Base-by-base conservation (phyloP, 2,888 invertebrate genomes). In the Epistrophe eligans region DNA sequence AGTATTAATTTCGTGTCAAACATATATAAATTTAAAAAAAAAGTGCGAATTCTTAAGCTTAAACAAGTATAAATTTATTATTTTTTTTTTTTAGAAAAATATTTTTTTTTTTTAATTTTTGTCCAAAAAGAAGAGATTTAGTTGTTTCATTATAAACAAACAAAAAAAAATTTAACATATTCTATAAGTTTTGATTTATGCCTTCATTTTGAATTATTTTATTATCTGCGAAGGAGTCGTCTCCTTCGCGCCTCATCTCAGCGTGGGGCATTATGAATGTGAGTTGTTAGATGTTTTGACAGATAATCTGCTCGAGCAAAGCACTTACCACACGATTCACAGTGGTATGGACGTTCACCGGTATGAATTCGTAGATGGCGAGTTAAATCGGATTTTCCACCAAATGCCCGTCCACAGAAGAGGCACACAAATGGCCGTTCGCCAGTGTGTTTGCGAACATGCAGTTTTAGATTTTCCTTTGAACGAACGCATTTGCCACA, bases 311-410 rank as follows among this genome's bases (percentile, higher is more conserved):
- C 97, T 71, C 97, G 94, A 35, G 97, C 97, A 93, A 98, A 98
- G 92, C 97, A 97, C 93, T 97, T 97, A 89, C 97, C 97, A 93
- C 97, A 98, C 92, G 97, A 97, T 93, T 97, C 97, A 93, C 97
- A 98, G 92, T 97, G 97, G 93, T 97, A 98, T 43, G 97, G 97
- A 84, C 97, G 94, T 93, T 97, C 97, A 50, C 97, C 97, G 13
- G 97, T 97, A 92, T 97, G 97, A 89, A 97, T 97, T 89, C 97
- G 95, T 88, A 97, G 94, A 92, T 97, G 97, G 38, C 97, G 95
- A 19, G 97, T 97, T 89, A 97, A 93, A 91, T 97, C 97, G 91
- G 97, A 97, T 93, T 97, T 97, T 35, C 97, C 97, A 6, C 97
- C 97, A 91, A 97, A 97, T 28, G 97, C 97, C 35, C 97, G 94